Base-by-base conservation (phyloP, 53 echinoderm and acorn worm genomes). In the Luidia sarsii region DNA sequence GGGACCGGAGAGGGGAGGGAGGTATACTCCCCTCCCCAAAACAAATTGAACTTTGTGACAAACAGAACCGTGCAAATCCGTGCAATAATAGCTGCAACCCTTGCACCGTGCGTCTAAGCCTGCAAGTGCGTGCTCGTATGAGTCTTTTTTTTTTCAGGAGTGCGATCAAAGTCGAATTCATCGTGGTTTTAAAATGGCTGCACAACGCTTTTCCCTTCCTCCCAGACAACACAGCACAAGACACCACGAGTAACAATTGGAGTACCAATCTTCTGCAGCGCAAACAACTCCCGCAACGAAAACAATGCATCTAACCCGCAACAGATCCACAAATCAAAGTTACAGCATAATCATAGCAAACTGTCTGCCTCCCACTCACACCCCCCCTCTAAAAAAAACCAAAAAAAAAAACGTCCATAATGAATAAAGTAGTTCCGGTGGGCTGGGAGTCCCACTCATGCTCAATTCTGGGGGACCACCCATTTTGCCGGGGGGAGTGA, bases 371-470 rank as follows among this genome's bases (percentile, higher is more conserved):
- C 18, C 18, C 7, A n/a, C 22, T 46, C 46, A 53, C 53, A 6
- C 22, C 53, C 18, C 22, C n/a, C 53, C 18, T 5, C 18, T 19
- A 53, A 53, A 53, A 53, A 53, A n/a, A 53, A 53, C 41, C 6
- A n/a, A 53, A 53, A 53, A 11, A 53, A 53, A 53, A 53, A 53
- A 19, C 7, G n/a, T 9, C 22, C 53, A 53, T 53, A 6, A 53
- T n/a, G n/a, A 60, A 77, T 60, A 61, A 77, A 77, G 77, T 77
- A 77, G 77, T 77, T 77, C 77, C 77, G 77, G 77, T 8, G n/a
- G n/a, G n/a, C n/a, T n/a, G n/a, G 13, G 2, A 21, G 50, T 39
- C n/a, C 51, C 21, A 9, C 67, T 6, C 13, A 65, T n/a, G 37
- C 21, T 65, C 20, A 39, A 35, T 18, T 64, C 16, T n/a, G 11